Evolutionary conservation across 2,113 vertebrate species (phyloP), one percentile per base, ranked within the genome.

Genomic region (Pedionomus torquatus): DNA sequence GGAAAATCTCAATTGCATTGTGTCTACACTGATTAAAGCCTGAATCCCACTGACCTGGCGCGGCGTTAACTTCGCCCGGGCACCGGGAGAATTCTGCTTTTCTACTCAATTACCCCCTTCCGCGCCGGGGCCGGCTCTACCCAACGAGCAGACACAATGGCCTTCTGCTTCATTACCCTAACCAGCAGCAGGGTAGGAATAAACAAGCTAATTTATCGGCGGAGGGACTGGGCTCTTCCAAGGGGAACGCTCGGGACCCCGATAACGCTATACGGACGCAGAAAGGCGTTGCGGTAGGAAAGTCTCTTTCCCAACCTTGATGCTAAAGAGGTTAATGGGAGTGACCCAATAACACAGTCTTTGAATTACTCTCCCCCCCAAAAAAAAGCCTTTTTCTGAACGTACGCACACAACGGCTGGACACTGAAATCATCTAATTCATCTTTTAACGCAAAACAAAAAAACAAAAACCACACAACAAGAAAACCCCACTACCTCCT

Each of bases 101-200:
- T 99, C 98, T 99, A 98, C 99, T 98, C 99, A 99, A 99, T 99
- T 99, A 99, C 98, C 98, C 98, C 98, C 96, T 97, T 93, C 97
- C 61, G 98, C 20, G 97, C 92, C 39, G 83, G 85, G 85, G 97
- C 96, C 96, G 98, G 97, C 98, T 87, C 98, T 96, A 82, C 98
- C 98, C 98, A 98, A 95, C 95, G 97, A 98, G 98, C 98, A 98
- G 91, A 96, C 97, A 99, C 99, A 99, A 99, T 98, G 98, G 95
- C 71, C 98, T 99, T 99, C 97, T 97, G 98, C 98, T 99, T 99
- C 99, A 99, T 99, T 99, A 99, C 99, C 98, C 99, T 98, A 98
- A 98, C 98, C 98, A 98, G 95, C 98, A 98, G 98, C 98, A 92
- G 98, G 98, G 93, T 39, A 97, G 98, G 97, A 98, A 98, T 98